Conservation (phyloP, 2,113 vertebrate species). For the Anarhynchus alexandrinus region DNA sequence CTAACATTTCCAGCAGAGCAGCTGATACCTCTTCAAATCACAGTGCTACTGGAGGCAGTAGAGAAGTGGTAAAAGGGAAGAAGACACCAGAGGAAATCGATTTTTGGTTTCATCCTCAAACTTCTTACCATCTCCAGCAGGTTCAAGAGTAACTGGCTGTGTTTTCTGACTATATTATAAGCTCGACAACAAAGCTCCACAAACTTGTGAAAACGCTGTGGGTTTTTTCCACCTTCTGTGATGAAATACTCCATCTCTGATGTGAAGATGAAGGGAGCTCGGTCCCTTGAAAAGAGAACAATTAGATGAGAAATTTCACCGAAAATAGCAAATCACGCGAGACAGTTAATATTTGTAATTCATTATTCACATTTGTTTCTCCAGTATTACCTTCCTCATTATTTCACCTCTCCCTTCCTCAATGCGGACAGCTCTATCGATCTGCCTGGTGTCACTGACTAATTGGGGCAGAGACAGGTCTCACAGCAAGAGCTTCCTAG, state of each 20-base stretch:
- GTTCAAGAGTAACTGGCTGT: conserved; percentile 81
- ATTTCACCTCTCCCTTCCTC: background rate
- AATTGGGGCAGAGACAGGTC: background rate
- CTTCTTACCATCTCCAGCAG: conserved; percentile 86
- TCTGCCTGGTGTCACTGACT: background rate
- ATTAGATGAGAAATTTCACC: background rate
- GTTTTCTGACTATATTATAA: conserved; percentile 83
- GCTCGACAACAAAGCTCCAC: conserved; percentile 89
- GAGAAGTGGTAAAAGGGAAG: background rate
- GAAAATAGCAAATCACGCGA: background rate
- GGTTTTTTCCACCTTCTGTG: conserved; percentile 84
- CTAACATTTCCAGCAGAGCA: background rate
- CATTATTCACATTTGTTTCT: background rate
- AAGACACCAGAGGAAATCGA: background rate
- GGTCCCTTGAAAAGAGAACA: conserved; percentile 75
- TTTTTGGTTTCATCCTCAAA: conserved; percentile 6
- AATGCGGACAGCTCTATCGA: background rate
- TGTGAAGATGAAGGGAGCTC: conserved; percentile 89
- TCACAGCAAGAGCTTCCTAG: background rate
- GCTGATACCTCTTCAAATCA: background rate
- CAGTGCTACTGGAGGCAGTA: background rate
- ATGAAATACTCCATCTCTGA: conserved; percentile 94
- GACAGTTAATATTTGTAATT: background rate
- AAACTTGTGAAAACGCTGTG: conserved; percentile 83
- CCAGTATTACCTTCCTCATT: background rate